phyloP scores from a whole-genome alignment of 2,797 vertebrate species.

The Epinephelus coioides region DNA sequence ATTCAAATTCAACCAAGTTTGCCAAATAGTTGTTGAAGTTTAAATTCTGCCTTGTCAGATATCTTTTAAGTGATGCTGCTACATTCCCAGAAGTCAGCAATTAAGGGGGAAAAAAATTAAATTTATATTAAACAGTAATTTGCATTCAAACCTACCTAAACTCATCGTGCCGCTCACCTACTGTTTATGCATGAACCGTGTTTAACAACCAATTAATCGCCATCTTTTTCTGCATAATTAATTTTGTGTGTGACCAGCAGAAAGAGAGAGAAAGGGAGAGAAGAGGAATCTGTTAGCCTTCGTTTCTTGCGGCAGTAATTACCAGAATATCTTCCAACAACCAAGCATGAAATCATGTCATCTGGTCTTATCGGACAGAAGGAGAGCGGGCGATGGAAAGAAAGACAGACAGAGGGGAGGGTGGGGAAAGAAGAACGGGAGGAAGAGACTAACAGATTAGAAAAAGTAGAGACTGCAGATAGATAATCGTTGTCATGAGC shows the following conservation, averaged over 20 bases:
- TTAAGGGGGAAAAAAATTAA: neutral
- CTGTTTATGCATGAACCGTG: conserved; percentile 11
- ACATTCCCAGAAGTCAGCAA: neutral
- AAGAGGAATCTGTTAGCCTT: conserved; percentile 35
- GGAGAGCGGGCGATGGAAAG: neutral
- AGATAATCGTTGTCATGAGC: neutral
- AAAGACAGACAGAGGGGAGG: neutral
- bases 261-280: neutral
- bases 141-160: neutral
- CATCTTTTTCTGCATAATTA: conserved; percentile 25
- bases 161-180: neutral
- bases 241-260: conserved; percentile 23
- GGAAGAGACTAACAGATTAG: neutral
- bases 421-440: neutral
- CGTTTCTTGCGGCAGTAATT: conserved; percentile 41
- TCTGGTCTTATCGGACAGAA: conserved; percentile 14
- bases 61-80: neutral
- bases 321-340: conserved; percentile 47
- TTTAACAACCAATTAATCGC: conserved; percentile 14
- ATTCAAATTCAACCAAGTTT: neutral
- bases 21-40: neutral
- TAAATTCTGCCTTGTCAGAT: neutral
- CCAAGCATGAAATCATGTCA: conserved; percentile 49
- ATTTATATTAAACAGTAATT: neutral
- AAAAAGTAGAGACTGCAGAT: neutral